Base-by-base conservation (phyloP, 2,888 invertebrate species). In the Metacarcinus magister region DNA sequence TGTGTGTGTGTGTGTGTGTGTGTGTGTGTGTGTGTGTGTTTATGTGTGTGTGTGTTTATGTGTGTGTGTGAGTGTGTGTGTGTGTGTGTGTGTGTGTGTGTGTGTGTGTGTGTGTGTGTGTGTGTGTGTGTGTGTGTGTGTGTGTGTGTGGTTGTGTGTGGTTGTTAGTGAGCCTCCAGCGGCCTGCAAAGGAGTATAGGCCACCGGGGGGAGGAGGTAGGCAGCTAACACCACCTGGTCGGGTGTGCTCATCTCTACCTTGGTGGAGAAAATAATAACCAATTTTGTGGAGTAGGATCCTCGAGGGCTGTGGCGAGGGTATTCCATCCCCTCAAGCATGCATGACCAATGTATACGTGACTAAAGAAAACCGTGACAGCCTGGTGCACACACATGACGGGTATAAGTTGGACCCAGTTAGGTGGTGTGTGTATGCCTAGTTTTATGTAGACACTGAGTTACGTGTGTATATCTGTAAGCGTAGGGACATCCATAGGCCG, bases 41-140 rank as follows among this genome's bases (percentile, higher is more conserved):
- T n/a, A 23, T 82, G 7, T 32, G 10, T 5, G 82, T 2, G 7
- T 23, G 67, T n/a, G 67, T 67, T 10, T n/a, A 16, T 54, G 54
- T 54, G 54, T 54, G 54, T 10, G 54, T 54, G 54, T 10, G 54
- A 13, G 54, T 10, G 3, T 46, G 46, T 46, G 46, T 46, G 46
- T 46, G 46, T 46, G 46, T 46, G 10, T 46, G 10, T 46, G 10
- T 46, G 60, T 7, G 16, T 23, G 23, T 2, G 60, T 60, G 60
- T 16, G 13, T 60, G 23, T 19, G 23, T 60, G 60, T 75, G 75
- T 75, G 75, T 75, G 75, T 75, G 75, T 75, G 75, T 75, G 75
- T 75, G 75, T 75, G 75, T 75, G 75, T 75, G 75, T 75, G 75
- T 75, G 75, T 75, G 75, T 75, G 75, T 75, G 75, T 75, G 75